Conservation (phyloP, 1,140 invertebrate species). For the Centruroides vittatus region DNA sequence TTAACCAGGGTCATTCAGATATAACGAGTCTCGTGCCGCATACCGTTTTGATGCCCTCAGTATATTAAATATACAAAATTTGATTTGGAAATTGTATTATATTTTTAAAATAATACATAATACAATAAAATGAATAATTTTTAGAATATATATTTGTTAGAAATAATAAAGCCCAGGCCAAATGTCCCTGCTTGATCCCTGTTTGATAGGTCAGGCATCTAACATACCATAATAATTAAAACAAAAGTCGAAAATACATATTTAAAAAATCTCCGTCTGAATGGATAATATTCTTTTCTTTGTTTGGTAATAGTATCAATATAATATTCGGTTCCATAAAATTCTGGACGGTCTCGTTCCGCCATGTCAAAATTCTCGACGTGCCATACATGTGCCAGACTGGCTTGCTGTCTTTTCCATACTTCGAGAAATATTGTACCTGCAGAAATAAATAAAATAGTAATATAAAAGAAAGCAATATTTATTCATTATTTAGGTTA, state of each 20-base stretch:
- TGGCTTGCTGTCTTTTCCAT: slow-evolving; percentile 31
- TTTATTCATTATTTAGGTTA: too few relatives aligned
- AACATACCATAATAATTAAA: slow-evolving; percentile 27
- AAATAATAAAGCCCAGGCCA: too few relatives aligned
- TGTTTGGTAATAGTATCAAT: slow-evolving; percentile 24
- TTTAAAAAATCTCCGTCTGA: slow-evolving; percentile 24
- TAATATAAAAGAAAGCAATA: too few relatives aligned
- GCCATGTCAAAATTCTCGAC: slow-evolving; percentile 32
- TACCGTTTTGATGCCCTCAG: too few relatives aligned
- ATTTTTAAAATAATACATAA: not conserved
- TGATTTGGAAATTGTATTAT: too few relatives aligned
- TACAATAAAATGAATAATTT: not conserved
- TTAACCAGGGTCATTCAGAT: too few relatives aligned
- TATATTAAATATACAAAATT: too few relatives aligned
- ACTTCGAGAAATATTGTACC: slow-evolving; percentile 34
- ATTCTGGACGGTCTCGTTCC: slow-evolving; percentile 32
- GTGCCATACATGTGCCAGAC: slow-evolving; percentile 32
- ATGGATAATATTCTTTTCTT: slow-evolving; percentile 26
- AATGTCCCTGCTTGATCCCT: not conserved
- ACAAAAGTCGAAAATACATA: slow-evolving; percentile 24
- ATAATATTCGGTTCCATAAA: slow-evolving; percentile 24
- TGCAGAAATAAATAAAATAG: slow-evolving; percentile 6
- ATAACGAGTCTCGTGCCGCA: too few relatives aligned
- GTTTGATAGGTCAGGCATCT: not conserved
- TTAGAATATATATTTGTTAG: too few relatives aligned